A percentile compares a stretch with the other conserved stretches of the same genome.
Evolutionary conservation across 2,797 vertebrate species (phyloP).

Genomic region (Enteromius unitaeniatus): DNA sequence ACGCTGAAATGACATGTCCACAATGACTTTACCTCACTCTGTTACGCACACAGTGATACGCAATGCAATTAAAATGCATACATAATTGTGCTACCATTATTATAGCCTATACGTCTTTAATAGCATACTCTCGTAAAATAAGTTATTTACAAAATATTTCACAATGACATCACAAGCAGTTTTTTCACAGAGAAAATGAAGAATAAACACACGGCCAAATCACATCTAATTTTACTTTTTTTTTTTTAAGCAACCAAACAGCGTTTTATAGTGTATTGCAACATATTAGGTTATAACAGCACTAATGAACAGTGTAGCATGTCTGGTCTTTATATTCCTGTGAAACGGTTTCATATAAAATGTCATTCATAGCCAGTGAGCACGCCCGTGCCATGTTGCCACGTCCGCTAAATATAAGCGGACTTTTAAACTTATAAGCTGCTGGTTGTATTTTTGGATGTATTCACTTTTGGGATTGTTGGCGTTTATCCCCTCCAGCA

Average conservation of each 20-base stretch:
- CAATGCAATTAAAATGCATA: background rate
- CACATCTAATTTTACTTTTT: background rate
- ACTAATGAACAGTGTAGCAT: background rate
- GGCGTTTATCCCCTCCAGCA: background rate
- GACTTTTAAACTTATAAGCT: background rate
- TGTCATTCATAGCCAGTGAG: background rate
- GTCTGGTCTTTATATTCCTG: background rate
- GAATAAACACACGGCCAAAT: background rate
- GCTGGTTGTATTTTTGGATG: background rate
- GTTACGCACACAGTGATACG: background rate
- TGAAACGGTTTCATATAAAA: background rate
- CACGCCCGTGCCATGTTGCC: constrained; percentile 29
- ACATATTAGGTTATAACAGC: background rate
- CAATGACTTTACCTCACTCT: background rate
- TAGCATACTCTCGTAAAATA: background rate
- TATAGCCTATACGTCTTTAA: background rate
- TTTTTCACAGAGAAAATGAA: background rate
- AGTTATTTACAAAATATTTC: background rate
- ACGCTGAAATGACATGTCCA: constrained; percentile 36
- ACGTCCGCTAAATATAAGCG: background rate
- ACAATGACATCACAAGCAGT: background rate
- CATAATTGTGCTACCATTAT: background rate
- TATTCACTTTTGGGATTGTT: background rate
- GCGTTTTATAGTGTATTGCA: background rate
- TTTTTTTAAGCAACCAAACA: background rate